Conservation (phyloP, 1,140 invertebrate species). For the Drosophila lowei region DNA sequence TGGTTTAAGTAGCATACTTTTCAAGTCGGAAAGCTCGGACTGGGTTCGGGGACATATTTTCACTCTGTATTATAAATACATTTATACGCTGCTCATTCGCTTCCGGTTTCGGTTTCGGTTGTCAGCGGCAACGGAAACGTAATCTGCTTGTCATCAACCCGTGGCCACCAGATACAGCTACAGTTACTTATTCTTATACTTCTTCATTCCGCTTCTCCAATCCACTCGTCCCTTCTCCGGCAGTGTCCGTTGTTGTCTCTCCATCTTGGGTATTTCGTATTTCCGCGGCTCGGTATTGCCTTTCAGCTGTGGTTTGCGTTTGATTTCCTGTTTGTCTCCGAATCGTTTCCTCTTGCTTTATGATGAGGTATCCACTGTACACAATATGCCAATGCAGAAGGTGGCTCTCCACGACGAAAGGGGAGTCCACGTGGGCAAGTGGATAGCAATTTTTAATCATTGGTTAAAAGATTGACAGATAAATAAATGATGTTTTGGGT, state of each 20-base stretch:
- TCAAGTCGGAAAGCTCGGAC: conserved; percentile 16
- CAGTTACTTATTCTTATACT: conserved; percentile 40
- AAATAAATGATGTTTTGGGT: conserved; percentile 13
- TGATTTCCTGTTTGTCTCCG: conserved; percentile 74
- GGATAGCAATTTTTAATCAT: conserved; percentile 18
- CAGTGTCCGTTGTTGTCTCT: conserved; percentile 30
- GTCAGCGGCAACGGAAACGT: conserved; percentile 75
- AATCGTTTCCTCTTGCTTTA: conserved; percentile 37
- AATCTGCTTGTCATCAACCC: conserved; percentile 78
- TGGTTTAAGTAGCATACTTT: conserved; percentile 42
- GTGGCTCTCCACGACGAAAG: background rate
- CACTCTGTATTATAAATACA: conserved; percentile 72
- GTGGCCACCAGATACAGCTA: conserved; percentile 19
- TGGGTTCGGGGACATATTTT: conserved; percentile 35
- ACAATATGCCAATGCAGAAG: conserved; percentile 33
- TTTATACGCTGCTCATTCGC: conserved; percentile 74
- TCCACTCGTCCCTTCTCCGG: conserved; percentile 1
- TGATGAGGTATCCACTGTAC: conserved; percentile 28
- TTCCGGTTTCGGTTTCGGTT: conserved; percentile 69
- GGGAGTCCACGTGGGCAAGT: background rate
- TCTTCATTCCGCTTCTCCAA: conserved; percentile 4
- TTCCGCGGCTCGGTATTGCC: conserved; percentile 66
- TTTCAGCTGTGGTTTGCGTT: conserved; percentile 66
- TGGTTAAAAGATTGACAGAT: conserved; percentile 11
- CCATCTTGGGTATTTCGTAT: conserved; percentile 71